Base-by-base conservation (phyloP, 2,113 vertebrate species). In the Edolisoma coerulescens region DNA sequence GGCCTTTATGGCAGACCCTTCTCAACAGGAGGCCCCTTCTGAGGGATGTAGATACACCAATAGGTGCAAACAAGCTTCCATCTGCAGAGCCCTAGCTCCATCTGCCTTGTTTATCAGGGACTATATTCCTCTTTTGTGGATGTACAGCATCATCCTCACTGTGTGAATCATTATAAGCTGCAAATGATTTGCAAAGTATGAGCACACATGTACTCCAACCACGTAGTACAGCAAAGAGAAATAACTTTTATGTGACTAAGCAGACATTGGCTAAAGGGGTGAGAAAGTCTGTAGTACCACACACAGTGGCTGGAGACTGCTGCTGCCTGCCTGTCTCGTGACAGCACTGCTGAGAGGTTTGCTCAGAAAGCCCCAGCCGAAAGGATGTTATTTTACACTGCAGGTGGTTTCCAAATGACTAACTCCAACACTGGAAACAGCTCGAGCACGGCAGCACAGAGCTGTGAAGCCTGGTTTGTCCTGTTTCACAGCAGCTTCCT, bases 401-500 rank as follows among this genome's bases (percentile, higher is more conserved):
- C 96, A 89, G 86, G 91, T 89, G 69, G 65, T 75, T 95, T 96
- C 87, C 91, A 90, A 84, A 81, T 91, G 33, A 92, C 94, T 89
- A 59, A 84, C 64, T 95, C 56, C 84, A 44, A 2, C 64, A 20
- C 52, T 81, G 73, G 68, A 89, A 87, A 44, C 78, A 68, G 82
- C 61, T 87, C 9, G 0, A 60, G 78, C 84, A 76, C 0, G 0
- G 86, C 89, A 78, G 44, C 80, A 60, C 32, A 52, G 91, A 78
- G 63, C 52, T 78, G 75, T 64, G 80, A 93, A 90, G 80, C 68
- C 60, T 9, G 2, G 80, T 84, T 90, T 95, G 90, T 95, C 93
- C 94, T 89, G 89, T 85, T 96, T 93, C 91, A 56, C 86, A 89
- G 89, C 76, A 92, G 69, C 73, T 78, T 77, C 64, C 64, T 42